These are phyloP conservation scores for Luscinia megarhynchos DNA, from an alignment of 2,797 vertebrate species.

Conservation along the genomic window DNA sequence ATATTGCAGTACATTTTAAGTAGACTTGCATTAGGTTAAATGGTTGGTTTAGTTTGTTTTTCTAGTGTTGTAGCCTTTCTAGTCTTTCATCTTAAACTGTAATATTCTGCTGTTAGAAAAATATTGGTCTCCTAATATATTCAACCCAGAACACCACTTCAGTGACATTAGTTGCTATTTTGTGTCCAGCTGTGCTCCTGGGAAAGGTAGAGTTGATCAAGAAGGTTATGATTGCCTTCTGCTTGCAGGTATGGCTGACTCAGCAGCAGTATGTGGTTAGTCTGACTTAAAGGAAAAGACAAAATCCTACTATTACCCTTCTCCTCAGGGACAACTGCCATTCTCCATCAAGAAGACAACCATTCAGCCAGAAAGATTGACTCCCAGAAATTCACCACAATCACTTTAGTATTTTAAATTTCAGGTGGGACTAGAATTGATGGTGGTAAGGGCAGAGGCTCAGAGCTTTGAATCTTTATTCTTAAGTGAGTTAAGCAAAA, in stretches of 20 bases:
- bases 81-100: not conserved
- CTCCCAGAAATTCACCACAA: constrained; percentile 43
- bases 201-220: not conserved
- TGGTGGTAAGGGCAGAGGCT: constrained; percentile 51
- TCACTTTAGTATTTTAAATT: constrained; percentile 65
- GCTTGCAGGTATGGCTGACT: constrained; percentile 28
- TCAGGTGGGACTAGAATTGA: constrained; percentile 64
- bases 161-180: not conserved
- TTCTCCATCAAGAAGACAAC: constrained; percentile 55
- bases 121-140: not conserved
- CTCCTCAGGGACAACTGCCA: constrained; percentile 41
- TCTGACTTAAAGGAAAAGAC: constrained; percentile 31
- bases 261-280: constrained; percentile 20
- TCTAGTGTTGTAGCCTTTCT: not conserved
- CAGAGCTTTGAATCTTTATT: constrained; percentile 42
- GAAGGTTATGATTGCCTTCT: not conserved
- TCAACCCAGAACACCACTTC: not conserved
- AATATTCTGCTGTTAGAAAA: not conserved
- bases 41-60: not conserved
- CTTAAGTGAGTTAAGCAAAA: constrained; percentile 59
- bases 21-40: not conserved
- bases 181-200: not conserved
- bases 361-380: constrained; percentile 50
- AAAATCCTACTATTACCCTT: constrained; percentile 40
- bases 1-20: not conserved